phyloP scores from a whole-genome alignment of 2,888 invertebrate species.

The Cataglyphis altisquamis region DNA sequence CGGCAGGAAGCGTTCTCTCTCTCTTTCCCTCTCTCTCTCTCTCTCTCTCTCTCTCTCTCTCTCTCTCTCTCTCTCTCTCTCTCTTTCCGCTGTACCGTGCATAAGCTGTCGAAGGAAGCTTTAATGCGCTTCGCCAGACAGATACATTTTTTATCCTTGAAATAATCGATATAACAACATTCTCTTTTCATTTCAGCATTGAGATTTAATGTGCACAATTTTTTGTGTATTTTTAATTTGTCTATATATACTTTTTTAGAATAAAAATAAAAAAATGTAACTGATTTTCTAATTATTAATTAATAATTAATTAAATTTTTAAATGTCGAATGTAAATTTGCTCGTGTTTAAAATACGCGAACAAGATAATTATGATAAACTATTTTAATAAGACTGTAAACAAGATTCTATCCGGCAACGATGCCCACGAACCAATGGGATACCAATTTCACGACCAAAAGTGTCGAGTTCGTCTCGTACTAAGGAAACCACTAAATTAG shows the following conservation, averaged over 20 bases:
- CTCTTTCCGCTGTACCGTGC: neutral
- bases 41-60: neutral
- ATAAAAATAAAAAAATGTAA: neutral
- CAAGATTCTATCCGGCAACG: neutral
- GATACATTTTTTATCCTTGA: neutral
- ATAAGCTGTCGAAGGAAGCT: neutral
- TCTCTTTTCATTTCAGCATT: too few relatives aligned
- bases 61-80: neutral
- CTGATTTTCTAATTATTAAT: too few relatives aligned
- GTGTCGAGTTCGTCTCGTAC: slow-evolving; percentile 53
- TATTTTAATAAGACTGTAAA: neutral
- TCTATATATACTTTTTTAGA: neutral
- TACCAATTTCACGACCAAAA: slow-evolving; percentile 52
- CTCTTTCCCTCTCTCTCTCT: neutral
- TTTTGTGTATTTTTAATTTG: neutral
- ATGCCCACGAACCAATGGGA: slow-evolving; percentile 18
- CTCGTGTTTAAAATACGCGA: neutral
- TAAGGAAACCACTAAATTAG: slow-evolving; percentile 63
- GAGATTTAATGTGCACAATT: neutral
- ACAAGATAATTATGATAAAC: neutral
- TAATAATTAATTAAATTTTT: neutral
- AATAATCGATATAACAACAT: neutral
- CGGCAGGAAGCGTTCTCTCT: neutral
- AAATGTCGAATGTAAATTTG: neutral
- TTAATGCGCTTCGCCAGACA: neutral